Evolutionary conservation across 2,888 invertebrate genomes (phyloP).

Genomic region (Shargacucullia verbasci): DNA sequence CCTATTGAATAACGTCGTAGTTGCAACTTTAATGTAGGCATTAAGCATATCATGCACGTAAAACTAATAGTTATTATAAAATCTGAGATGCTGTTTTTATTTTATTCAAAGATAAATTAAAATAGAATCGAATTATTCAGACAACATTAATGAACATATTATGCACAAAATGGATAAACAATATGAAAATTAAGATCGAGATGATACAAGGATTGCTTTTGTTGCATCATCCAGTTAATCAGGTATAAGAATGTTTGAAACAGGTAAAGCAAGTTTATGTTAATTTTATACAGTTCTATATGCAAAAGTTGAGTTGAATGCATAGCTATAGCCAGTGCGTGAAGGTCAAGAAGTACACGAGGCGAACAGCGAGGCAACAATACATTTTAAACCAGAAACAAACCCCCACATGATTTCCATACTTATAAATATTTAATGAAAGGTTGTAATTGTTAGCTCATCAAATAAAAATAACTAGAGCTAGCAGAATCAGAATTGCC

Average conservation of each 20-base stretch:
- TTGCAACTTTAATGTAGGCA: too few relatives aligned
- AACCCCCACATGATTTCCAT: too few relatives aligned
- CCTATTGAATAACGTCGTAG: too few relatives aligned
- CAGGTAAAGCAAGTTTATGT: constrained; percentile 50
- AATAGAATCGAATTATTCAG: neutral
- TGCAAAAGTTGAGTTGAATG: constrained; percentile 25
- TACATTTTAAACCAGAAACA: constrained; percentile 10
- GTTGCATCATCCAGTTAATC: constrained; percentile 79
- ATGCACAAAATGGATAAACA: constrained; percentile 59
- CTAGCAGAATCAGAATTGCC: too few relatives aligned
- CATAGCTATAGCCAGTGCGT: constrained; percentile 20
- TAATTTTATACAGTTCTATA: constrained; percentile 45
- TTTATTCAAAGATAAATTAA: neutral
- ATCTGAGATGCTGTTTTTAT: constrained; percentile 4
- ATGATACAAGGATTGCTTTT: constrained; percentile 68
- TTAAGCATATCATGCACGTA: too few relatives aligned
- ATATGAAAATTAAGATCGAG: constrained; percentile 53
- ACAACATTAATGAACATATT: constrained; percentile 9
- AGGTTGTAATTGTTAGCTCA: too few relatives aligned
- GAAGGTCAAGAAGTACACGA: constrained; percentile 38
- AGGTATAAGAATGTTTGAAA: constrained; percentile 39
- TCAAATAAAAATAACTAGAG: too few relatives aligned
- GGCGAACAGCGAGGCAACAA: constrained; percentile 9
- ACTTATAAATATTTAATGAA: too few relatives aligned
- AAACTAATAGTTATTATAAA: too few relatives aligned